These are phyloP conservation scores for Limnodromus scolopaceus DNA, from an alignment of 2,797 vertebrate species.

Conservation along the genomic window DNA sequence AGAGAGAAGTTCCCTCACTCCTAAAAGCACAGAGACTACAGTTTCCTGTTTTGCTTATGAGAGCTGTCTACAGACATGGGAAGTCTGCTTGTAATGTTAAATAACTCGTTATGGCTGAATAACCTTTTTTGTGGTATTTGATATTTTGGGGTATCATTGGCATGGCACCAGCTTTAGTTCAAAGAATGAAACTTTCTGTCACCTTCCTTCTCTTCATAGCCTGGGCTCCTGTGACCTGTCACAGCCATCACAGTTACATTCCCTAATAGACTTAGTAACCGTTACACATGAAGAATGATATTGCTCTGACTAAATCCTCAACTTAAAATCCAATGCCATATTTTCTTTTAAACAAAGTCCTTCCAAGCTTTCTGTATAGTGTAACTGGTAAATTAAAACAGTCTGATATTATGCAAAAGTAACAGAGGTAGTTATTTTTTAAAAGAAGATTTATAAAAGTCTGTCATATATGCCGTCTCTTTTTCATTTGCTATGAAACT, in stretches of 20 bases:
- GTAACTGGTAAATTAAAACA: conserved; percentile 33
- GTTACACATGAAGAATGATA: neutral
- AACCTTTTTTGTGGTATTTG: neutral
- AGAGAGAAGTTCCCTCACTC: neutral
- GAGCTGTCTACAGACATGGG: neutral
- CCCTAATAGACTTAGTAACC: neutral
- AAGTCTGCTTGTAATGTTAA: neutral
- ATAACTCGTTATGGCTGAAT: neutral
- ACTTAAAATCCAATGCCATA: neutral
- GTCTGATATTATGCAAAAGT: conserved; percentile 38
- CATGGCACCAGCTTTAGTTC: neutral
- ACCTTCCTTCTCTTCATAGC: neutral
- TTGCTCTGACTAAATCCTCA: conserved; percentile 9
- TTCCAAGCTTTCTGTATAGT: conserved; percentile 7
- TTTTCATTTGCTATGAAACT: conserved; percentile 62
- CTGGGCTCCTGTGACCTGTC: neutral
- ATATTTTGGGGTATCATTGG: neutral
- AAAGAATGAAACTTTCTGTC: neutral
- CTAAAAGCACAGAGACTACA: neutral
- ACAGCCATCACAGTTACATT: neutral
- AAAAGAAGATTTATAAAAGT: conserved; percentile 65
- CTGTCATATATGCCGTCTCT: conserved; percentile 40
- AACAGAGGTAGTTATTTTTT: conserved; percentile 58
- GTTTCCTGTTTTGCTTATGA: neutral
- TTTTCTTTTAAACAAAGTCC: conserved; percentile 34